phyloP scores from a whole-genome alignment of 2,888 invertebrate genomes.

The Seira musarum region DNA sequence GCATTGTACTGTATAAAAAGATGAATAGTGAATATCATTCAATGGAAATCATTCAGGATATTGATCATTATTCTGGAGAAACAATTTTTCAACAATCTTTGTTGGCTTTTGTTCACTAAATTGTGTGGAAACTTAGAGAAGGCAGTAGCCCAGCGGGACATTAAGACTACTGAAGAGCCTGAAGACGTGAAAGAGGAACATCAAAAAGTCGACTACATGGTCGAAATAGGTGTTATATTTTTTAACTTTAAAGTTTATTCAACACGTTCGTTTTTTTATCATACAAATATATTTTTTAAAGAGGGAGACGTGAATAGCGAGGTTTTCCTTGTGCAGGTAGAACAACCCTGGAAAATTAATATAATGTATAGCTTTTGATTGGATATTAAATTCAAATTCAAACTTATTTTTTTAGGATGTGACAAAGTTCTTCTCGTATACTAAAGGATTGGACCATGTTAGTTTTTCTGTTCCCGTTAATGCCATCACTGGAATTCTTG shows the following conservation, averaged over 20 bases:
- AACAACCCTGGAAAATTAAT: background rate
- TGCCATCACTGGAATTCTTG: slow-evolving; percentile 44
- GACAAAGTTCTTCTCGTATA: slow-evolving; percentile 50
- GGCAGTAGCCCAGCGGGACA: slow-evolving; percentile 37
- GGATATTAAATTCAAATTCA: background rate
- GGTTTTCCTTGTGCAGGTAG: slow-evolving; percentile 39
- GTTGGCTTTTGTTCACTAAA: slow-evolving; percentile 25
- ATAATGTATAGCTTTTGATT: background rate
- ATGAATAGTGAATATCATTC: too few relatives aligned
- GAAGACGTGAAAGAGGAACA: slow-evolving; percentile 62
- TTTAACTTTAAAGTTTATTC: background rate
- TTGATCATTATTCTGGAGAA: too few relatives aligned
- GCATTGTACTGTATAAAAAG: background rate
- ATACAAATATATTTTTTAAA: slow-evolving; percentile 8
- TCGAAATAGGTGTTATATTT: slow-evolving; percentile 48
- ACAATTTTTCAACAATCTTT: too few relatives aligned
- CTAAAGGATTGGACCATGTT: slow-evolving; percentile 59
- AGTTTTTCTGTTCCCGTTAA: slow-evolving; percentile 52
- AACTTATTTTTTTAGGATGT: slow-evolving; percentile 46
- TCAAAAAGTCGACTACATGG: slow-evolving; percentile 59
- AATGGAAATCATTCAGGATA: too few relatives aligned
- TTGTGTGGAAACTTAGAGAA: slow-evolving; percentile 51
- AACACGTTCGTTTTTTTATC: background rate
- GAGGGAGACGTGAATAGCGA: slow-evolving; percentile 56
- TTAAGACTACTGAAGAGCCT: slow-evolving; percentile 50